Conservation (phyloP, 2,797 vertebrate genomes). For the Chrysocyon brachyurus region DNA sequence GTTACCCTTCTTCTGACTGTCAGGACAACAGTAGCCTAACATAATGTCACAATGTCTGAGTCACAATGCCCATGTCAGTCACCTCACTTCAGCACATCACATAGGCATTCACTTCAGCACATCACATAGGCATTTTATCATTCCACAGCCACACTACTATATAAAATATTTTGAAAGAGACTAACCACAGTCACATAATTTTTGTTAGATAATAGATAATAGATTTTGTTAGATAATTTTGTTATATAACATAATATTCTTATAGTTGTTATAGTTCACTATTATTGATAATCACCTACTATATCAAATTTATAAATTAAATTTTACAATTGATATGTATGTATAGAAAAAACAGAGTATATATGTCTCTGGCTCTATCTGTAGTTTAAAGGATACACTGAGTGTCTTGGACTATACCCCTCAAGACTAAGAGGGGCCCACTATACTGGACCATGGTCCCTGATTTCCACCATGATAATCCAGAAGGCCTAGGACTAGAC, state of each 20-base stretch:
- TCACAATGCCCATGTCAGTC: not conserved
- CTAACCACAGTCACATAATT: not conserved
- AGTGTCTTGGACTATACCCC: not conserved
- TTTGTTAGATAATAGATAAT: not conserved
- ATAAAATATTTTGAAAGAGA: not conserved
- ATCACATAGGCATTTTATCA: not conserved
- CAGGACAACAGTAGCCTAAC: not conserved
- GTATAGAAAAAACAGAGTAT: not conserved
- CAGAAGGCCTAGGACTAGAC: not conserved
- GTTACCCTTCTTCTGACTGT: not conserved
- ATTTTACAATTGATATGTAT: not conserved
- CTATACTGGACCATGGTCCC: not conserved
- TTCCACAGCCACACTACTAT: not conserved
- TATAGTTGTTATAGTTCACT: not conserved
- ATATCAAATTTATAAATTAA: not conserved
- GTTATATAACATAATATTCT: no score
- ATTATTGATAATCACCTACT: not conserved
- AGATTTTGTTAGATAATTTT: no score
- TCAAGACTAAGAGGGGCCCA: not conserved
- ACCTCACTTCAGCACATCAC: not conserved
- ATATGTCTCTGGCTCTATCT: not conserved
- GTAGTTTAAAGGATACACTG: not conserved
- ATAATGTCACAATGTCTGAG: not conserved
- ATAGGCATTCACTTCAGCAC: not conserved
- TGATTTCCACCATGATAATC: not conserved